These are phyloP conservation scores for Gari tellinella DNA, from an alignment of 2,888 invertebrate genomes.

Conservation along the genomic window DNA sequence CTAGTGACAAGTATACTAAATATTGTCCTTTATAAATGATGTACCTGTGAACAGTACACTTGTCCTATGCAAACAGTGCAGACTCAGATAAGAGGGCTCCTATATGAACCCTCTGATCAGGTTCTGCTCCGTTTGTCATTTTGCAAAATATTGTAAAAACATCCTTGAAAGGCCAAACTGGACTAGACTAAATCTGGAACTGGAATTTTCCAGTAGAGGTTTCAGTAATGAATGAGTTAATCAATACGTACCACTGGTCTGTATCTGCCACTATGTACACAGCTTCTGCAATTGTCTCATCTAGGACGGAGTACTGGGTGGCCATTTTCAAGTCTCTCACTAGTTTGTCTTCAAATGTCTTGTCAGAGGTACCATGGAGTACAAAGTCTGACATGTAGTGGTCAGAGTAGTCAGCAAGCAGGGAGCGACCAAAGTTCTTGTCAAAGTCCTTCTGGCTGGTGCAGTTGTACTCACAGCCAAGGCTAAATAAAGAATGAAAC, in stretches of 20 bases:
- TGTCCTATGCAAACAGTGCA: too few relatives aligned
- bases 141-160: too few relatives aligned
- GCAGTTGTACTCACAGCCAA: constrained; percentile 46
- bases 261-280: constrained; percentile 93
- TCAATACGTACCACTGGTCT: constrained; percentile 89
- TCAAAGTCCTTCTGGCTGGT: constrained; percentile 74
- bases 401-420: constrained; percentile 82
- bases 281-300: constrained; percentile 90
- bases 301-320: constrained; percentile 85
- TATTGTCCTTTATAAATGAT: too few relatives aligned
- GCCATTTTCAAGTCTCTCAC: constrained; percentile 80
- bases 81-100: too few relatives aligned
- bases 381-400: constrained; percentile 85
- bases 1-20: too few relatives aligned
- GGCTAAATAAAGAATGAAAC: constrained; percentile 35
- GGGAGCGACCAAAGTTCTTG: constrained; percentile 83
- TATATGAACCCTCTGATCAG: too few relatives aligned
- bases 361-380: constrained; percentile 84
- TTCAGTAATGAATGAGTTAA: too few relatives aligned
- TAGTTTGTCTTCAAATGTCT: constrained; percentile 76
- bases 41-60: too few relatives aligned
- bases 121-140: too few relatives aligned
- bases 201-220: too few relatives aligned
- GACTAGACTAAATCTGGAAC: too few relatives aligned
- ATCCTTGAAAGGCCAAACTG: too few relatives aligned